Percentiles rank a stretch among this genome's conserved stretches.
Conservation (phyloP, 2,113 vertebrate genomes). For the Acrocephalus arundinaceus region DNA sequence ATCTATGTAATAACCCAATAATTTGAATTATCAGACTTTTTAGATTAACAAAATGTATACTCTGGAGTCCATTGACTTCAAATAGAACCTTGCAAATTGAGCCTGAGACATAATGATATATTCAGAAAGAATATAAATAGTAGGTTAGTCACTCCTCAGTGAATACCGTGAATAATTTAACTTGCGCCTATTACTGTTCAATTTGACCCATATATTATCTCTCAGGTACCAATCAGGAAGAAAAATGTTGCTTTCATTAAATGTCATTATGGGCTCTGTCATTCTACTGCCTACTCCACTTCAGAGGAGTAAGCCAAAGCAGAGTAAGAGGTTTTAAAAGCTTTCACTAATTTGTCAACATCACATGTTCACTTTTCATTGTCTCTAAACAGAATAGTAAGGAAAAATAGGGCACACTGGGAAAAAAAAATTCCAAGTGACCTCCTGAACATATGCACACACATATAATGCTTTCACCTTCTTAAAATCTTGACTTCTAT, state of each 20-base stretch:
- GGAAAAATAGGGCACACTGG: not conserved
- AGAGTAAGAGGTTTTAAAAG: not conserved
- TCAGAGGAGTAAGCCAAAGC: not conserved
- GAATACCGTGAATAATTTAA: slow-evolving; percentile 54
- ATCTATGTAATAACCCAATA: not conserved
- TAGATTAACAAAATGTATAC: slow-evolving; percentile 29
- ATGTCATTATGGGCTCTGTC: not conserved
- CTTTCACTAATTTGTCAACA: not conserved
- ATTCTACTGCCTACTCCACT: not conserved
- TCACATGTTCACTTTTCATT: not conserved
- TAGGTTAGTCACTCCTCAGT: slow-evolving; percentile 65
- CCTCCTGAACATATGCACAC: not conserved
- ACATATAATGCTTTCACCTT: not conserved
- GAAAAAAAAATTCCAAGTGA: not conserved
- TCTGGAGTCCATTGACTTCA: slow-evolving; percentile 55
- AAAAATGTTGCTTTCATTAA: slow-evolving; percentile 30
- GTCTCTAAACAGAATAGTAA: not conserved
- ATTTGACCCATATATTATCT: slow-evolving; percentile 61
- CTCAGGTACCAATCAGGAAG: slow-evolving; percentile 25
- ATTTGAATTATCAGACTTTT: slow-evolving; percentile 15
- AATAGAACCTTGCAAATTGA: slow-evolving; percentile 47
- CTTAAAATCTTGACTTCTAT: not conserved
- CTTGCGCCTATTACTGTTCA: not conserved
- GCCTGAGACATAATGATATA: slow-evolving; percentile 37
- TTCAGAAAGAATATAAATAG: slow-evolving; percentile 64